Percentiles rank a stretch among this genome's conserved stretches.
These are phyloP conservation scores for Solenodon paradoxus DNA, from an alignment of 2,113 vertebrate species.

Conservation along the genomic window DNA sequence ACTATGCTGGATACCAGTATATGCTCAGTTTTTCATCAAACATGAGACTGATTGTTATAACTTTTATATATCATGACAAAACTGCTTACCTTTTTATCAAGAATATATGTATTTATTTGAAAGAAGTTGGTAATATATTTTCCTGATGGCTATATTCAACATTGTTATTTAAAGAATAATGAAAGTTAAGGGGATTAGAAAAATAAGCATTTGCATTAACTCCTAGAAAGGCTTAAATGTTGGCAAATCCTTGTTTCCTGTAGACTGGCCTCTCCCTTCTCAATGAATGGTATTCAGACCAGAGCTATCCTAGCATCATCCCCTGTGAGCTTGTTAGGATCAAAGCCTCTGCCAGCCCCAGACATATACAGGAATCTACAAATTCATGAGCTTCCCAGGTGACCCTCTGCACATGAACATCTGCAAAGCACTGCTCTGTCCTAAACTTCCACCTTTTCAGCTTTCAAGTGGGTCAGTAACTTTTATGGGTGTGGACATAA, in stretches of 20 bases:
- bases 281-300: not conserved
- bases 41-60: not conserved
- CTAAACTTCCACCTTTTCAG: not conserved
- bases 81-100: not conserved
- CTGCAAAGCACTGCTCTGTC: not conserved
- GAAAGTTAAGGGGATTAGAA: not conserved
- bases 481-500: not conserved
- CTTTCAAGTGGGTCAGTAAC: not conserved
- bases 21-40: not conserved
- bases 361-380: not conserved
- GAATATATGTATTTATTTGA: not conserved
- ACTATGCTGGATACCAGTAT: not conserved
- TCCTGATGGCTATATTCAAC: not conserved
- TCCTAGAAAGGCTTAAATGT: not conserved
- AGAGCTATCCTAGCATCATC: not conserved
- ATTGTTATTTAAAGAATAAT: not conserved
- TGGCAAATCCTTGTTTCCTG: not conserved
- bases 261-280: not conserved
- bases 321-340: not conserved
- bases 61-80: not conserved
- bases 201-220: not conserved
- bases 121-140: not conserved
- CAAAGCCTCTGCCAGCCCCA: accelerated
- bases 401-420: not conserved
- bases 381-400: not conserved